Conservation (phyloP, 2,797 vertebrate species). For the Heterohyrax brucei region DNA sequence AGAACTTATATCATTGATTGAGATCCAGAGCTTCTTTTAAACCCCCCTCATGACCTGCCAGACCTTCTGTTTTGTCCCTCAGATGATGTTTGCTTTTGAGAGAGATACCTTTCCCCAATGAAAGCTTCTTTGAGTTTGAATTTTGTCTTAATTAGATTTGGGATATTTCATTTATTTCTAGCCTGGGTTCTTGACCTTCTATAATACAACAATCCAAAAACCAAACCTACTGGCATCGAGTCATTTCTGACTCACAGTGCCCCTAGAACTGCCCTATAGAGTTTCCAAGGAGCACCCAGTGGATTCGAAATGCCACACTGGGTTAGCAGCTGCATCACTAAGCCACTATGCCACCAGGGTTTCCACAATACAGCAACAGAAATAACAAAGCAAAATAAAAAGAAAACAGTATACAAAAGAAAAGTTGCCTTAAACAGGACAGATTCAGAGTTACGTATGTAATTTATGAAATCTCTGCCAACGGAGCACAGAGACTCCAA, state of each 20-base stretch:
- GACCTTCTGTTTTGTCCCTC: background rate
- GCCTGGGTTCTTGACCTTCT: constrained; percentile 1
- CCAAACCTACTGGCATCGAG: too few species aligned
- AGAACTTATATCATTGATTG: background rate
- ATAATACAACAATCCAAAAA: background rate
- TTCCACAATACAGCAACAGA: background rate
- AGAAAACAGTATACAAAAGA: constrained; percentile 30
- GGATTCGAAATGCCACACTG: too few species aligned
- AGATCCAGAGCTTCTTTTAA: background rate
- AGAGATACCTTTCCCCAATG: background rate
- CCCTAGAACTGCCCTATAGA: too few species aligned
- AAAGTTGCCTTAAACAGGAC: background rate
- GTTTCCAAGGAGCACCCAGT: too few species aligned
- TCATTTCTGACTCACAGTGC: too few species aligned
- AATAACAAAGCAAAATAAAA: constrained; percentile 25
- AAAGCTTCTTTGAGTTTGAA: background rate
- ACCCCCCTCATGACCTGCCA: background rate
- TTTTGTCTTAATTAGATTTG: constrained; percentile 41
- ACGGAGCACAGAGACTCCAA: background rate
- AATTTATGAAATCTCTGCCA: constrained; percentile 41
- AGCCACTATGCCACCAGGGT: too few species aligned
- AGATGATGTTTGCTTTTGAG: background rate
- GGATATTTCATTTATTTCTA: background rate
- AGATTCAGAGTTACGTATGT: background rate
- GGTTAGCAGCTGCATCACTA: too few species aligned